phyloP scores from a whole-genome alignment of 2,797 vertebrate species.

The Scolopax bukidnonensis region DNA sequence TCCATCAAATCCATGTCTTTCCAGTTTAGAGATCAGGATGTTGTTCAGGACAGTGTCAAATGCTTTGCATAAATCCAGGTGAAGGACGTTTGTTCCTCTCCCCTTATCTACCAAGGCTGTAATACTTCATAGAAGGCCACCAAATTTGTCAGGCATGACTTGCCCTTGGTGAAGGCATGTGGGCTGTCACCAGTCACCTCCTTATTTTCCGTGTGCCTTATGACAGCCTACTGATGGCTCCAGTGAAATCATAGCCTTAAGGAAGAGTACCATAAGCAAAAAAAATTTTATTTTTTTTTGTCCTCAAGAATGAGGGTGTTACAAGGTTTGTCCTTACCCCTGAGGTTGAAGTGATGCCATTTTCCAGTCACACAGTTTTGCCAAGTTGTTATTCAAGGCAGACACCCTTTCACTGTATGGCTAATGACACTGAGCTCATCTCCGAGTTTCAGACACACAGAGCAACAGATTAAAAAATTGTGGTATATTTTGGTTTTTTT shows the following conservation, averaged over 20 bases:
- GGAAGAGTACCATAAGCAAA: not conserved
- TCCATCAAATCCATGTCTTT: no score
- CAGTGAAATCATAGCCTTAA: not conserved
- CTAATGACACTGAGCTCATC: not conserved
- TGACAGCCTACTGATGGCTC: not conserved
- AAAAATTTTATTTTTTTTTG: not conserved
- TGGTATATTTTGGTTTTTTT: no score
- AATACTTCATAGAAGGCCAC: no score
- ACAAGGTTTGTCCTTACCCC: not conserved
- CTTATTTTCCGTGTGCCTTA: not conserved
- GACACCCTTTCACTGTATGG: not conserved
- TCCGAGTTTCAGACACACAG: not conserved
- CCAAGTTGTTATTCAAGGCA: not conserved
- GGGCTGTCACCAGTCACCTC: no score
- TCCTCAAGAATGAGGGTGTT: not conserved
- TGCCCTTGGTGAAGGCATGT: no score
- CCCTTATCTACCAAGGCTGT: no score
- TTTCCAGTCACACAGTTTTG: not conserved
- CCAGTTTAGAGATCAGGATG: no score
- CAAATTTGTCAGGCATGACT: no score
- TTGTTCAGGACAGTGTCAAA: no score
- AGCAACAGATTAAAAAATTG: not conserved
- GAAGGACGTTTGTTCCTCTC: no score
- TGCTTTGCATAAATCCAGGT: no score
- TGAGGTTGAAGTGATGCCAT: not conserved